A percentile compares a stretch with the other conserved stretches of the same genome.
Conservation (phyloP, 2,888 invertebrate genomes). For the Dasysyrphus albostriatus region DNA sequence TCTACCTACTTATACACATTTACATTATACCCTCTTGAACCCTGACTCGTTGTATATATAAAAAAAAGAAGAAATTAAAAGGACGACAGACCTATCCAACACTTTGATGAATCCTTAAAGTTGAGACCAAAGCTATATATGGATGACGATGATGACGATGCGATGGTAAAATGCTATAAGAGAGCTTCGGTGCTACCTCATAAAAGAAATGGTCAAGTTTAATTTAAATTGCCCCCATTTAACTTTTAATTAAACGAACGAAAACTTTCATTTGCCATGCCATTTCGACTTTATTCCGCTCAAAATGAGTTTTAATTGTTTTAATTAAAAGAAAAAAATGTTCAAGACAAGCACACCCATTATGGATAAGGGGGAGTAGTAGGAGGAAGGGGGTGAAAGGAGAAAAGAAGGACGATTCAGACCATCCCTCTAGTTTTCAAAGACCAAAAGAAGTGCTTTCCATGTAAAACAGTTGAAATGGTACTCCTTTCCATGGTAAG, state of each 20-base stretch:
- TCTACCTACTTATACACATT: not conserved
- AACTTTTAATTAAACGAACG: conserved; percentile 75
- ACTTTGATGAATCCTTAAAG: conserved; percentile 45
- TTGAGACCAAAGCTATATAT: not conserved
- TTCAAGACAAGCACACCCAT: conserved; percentile 40
- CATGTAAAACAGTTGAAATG: conserved; percentile 55
- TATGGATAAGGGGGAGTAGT: not conserved
- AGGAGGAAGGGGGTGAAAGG: not conserved
- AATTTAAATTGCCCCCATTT: conserved; percentile 75
- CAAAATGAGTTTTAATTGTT: conserved; percentile 76
- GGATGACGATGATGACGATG: conserved; percentile 16
- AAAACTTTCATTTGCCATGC: conserved; percentile 71
- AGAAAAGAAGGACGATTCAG: not conserved
- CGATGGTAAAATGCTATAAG: conserved; percentile 1
- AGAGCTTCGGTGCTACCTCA: conserved; percentile 55
- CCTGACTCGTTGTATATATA: not conserved
- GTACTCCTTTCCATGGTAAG: conserved; percentile 18
- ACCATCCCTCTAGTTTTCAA: not conserved
- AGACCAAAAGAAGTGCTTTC: conserved; percentile 31
- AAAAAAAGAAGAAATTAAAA: conserved; percentile 6
- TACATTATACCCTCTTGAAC: conserved; percentile 10
- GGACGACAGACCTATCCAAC: conserved; percentile 7
- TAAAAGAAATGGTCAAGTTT: conserved; percentile 75
- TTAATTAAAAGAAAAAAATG: conserved; percentile 61
- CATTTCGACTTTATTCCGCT: conserved; percentile 72